Conservation (phyloP, 2,888 invertebrate genomes). For the Lamproptera curius region DNA sequence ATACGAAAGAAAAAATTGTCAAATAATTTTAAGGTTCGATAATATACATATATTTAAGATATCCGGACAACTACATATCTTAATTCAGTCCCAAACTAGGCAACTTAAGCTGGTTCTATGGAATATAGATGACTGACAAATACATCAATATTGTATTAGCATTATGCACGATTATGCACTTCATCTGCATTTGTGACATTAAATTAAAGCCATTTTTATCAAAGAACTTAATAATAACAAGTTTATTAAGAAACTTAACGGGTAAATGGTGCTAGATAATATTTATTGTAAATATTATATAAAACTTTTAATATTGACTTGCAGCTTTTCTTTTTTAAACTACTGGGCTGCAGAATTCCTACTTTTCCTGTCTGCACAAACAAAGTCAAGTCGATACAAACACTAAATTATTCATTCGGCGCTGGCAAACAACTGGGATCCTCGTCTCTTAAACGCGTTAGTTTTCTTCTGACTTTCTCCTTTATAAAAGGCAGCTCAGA, state of each 20-base stretch:
- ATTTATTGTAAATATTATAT: neutral
- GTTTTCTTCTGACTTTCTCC: slow-evolving; percentile 17
- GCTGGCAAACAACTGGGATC: slow-evolving; percentile 17
- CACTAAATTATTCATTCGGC: slow-evolving; percentile 20
- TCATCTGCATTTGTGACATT: neutral
- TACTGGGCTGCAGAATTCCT: too few relatives aligned
- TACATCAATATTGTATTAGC: neutral
- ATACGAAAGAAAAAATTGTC: too few relatives aligned
- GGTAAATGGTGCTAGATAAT: too few relatives aligned
- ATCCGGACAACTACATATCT: too few relatives aligned
- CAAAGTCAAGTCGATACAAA: slow-evolving; percentile 15
- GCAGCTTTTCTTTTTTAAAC: too few relatives aligned
- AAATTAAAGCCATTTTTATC: neutral
- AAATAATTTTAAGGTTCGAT: neutral
- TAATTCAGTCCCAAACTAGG: too few relatives aligned
- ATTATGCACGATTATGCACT: neutral
- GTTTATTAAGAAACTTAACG: too few relatives aligned
- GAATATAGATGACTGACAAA: neutral
- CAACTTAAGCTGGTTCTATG: too few relatives aligned
- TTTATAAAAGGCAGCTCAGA: slow-evolving; percentile 8
- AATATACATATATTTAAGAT: too few relatives aligned
- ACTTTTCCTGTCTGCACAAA: slow-evolving; percentile 4
- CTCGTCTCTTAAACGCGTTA: slow-evolving; percentile 18
- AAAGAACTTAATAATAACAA: too few relatives aligned
- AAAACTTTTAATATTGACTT: neutral